Evolutionary conservation across 2,797 vertebrate species (phyloP), one percentile per base, ranked within the genome.

Genomic region (Pseudochirops corinnae): DNA sequence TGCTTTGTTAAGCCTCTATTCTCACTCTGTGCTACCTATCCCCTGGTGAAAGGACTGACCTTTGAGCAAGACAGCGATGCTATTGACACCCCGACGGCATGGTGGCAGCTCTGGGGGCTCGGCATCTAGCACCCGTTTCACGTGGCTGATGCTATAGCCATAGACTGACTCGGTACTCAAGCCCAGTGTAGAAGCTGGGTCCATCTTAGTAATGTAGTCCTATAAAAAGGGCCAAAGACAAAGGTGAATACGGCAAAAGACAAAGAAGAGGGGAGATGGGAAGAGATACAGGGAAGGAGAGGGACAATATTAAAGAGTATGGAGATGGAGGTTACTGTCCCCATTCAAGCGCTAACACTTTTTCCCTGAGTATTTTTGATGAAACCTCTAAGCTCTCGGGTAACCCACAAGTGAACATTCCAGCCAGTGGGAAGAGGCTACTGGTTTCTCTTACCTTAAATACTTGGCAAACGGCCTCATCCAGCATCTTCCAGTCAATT

Each of bases 201-300:
- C 99, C 98, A 99, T 99, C 97, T 99, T 99, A 95, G 98, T 99
- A 93, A 99, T 98, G 93, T 99, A 99, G 96, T 99, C 99, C 99
- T 99, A 97, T 14, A 0, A 9, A 58, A 62, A 39, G 14, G 33
- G 56, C 13, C 0, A 5, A 58, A 53, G 24, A 62, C 24, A 58
- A 57, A 16, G 31, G 28, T 31, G 33, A 12, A 55, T 57, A 31
- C 1, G 0, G 18, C 12, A 74, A 95, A 57, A 39, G 4, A 29
- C 4, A 3, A 31, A 18, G 55, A n/a, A 31, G 53, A 55, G 93
- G 90, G 1, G 11, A 0, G 52, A 56, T 29, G 58, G 26, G 31
- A 12, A 55, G 39, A 28, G 2, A 28, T 0, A 21, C 12, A 55
- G 46, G 16, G 46, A 31, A 4, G 56, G 57, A 2, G 28, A 14